These are phyloP conservation scores for Mimas tiliae DNA, from an alignment of 2,888 invertebrate genomes.

Conservation along the genomic window DNA sequence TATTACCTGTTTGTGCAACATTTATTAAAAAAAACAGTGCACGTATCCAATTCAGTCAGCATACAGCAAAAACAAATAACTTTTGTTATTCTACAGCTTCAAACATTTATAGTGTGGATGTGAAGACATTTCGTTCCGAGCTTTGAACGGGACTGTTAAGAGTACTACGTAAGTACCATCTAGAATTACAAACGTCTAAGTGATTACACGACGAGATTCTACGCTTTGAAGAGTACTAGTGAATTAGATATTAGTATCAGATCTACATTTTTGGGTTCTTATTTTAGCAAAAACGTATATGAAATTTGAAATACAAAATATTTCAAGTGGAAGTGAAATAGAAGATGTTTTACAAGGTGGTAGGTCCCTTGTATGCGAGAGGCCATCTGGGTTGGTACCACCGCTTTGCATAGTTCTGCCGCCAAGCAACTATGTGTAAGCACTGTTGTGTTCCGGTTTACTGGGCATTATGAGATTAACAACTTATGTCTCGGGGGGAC, in stretches of 20 bases:
- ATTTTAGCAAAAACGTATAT: no score
- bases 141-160: background rate
- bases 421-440: no score
- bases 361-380: no score
- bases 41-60: background rate
- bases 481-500: no score
- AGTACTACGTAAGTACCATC: background rate
- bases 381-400: no score
- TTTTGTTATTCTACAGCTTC: conserved; percentile 3
- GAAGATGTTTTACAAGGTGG: no score
- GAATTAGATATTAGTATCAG: background rate
- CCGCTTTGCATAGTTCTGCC: no score
- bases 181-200: conserved; percentile 15
- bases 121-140: conserved; percentile 4
- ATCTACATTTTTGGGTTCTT: background rate
- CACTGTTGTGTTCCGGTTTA: no score
- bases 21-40: background rate
- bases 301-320: no score
- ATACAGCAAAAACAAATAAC: background rate
- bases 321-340: no score
- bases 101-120: background rate
- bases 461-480: no score
- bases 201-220: conserved; percentile 18
- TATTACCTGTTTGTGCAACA: background rate
- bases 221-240: background rate